Evolutionary conservation across 1,140 invertebrate species (phyloP).

Genomic region (Monochamus saltuarius): DNA sequence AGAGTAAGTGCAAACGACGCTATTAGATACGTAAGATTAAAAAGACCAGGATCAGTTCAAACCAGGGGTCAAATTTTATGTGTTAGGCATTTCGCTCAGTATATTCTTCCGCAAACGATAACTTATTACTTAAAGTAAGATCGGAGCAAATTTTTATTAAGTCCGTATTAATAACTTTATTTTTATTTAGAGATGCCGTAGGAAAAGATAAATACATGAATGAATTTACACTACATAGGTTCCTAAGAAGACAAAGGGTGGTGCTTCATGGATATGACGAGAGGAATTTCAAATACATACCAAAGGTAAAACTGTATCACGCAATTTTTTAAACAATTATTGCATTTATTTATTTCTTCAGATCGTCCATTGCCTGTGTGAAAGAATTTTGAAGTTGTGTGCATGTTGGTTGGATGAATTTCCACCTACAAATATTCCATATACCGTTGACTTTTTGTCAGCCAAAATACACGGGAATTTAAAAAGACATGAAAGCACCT

Average conservation of each 20-base stretch:
- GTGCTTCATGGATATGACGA: constrained; percentile 80
- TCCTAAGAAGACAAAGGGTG: constrained; percentile 71
- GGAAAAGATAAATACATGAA: constrained; percentile 58
- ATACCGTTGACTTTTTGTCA: constrained; percentile 54
- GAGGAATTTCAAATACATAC: constrained; percentile 73
- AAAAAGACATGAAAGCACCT: constrained; percentile 41
- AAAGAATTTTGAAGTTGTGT: constrained; percentile 71
- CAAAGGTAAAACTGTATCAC: constrained; percentile 63
- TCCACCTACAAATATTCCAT: constrained; percentile 48
- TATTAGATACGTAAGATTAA: constrained; percentile 77
- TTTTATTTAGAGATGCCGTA: constrained; percentile 47
- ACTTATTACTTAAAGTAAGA: constrained; percentile 69
- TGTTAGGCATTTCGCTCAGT: constrained; percentile 80
- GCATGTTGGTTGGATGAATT: constrained; percentile 58
- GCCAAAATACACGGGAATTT: constrained; percentile 34
- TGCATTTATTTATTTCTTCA: constrained; percentile 48
- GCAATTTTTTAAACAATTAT: neutral
- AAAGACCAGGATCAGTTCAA: constrained; percentile 77
- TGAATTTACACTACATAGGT: constrained; percentile 68
- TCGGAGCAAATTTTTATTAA: neutral
- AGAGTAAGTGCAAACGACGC: constrained; percentile 76
- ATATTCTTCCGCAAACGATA: constrained; percentile 75
- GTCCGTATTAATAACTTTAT: neutral
- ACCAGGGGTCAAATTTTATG: constrained; percentile 78
- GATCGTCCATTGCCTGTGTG: constrained; percentile 76